phyloP scores from a whole-genome alignment of 2,797 vertebrate species.

The Eulemur albifrons region DNA sequence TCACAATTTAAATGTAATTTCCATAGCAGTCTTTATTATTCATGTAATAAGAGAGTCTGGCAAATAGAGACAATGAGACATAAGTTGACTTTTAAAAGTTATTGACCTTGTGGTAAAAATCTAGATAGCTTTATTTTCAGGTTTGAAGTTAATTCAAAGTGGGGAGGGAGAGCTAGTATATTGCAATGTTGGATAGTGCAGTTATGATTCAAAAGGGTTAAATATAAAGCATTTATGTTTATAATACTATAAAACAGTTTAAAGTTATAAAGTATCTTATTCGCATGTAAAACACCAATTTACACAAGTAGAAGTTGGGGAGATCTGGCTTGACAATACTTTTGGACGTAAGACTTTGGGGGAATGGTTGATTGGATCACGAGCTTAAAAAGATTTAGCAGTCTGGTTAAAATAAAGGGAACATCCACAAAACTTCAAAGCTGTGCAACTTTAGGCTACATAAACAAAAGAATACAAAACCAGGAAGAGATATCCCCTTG shows the following conservation, averaged over 20 bases:
- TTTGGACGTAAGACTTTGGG: background rate
- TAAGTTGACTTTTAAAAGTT: constrained; percentile 28
- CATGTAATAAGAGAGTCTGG: background rate
- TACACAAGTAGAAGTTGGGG: background rate
- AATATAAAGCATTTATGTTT: constrained; percentile 33
- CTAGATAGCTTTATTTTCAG: constrained; percentile 1
- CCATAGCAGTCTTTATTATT: background rate
- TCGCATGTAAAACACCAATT: constrained; percentile 17
- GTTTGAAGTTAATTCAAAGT: constrained; percentile 22
- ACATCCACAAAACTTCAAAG: constrained; percentile 37
- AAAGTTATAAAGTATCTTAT: constrained; percentile 14
- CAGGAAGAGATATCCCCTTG: background rate
- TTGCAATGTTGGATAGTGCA: background rate
- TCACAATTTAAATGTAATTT: background rate
- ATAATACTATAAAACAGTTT: background rate
- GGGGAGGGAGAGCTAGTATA: background rate
- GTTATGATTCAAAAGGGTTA: background rate
- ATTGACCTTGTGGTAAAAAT: background rate
- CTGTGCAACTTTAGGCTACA: background rate
- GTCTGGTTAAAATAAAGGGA: constrained; percentile 40
- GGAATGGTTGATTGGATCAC: background rate
- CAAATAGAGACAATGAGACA: background rate
- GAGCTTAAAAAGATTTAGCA: constrained; percentile 1
- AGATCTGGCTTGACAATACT: background rate
- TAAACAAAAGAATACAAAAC: background rate